A percentile compares a stretch with the other conserved stretches of the same genome.
These are phyloP conservation scores for Circaetus gallicus DNA, from an alignment of 2,113 vertebrate species.

Conservation along the genomic window DNA sequence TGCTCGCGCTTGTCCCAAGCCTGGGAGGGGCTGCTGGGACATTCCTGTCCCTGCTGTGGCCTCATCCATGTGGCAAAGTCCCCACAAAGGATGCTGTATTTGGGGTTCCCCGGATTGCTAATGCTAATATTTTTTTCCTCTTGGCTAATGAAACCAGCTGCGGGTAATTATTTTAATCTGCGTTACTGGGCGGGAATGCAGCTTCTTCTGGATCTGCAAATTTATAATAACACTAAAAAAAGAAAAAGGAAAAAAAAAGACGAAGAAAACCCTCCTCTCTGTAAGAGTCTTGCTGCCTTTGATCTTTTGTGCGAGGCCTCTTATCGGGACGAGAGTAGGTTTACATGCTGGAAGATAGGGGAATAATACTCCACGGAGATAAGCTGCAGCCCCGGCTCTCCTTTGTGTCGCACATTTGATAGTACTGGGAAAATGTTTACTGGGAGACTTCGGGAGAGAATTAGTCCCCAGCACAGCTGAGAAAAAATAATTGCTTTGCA, in stretches of 20 bases:
- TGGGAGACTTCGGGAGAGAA: slow-evolving; percentile 2
- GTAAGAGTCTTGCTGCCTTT: slow-evolving; percentile 45
- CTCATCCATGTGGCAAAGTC: background rate
- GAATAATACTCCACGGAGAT: slow-evolving; percentile 40
- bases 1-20: rapidly evolving
- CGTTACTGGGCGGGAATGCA: background rate
- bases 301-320: slow-evolving; percentile 64
- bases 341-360: slow-evolving; percentile 32
- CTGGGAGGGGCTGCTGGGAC: background rate
- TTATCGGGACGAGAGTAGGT: slow-evolving; percentile 44
- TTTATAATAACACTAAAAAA: background rate
- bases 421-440: slow-evolving; percentile 53
- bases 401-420: slow-evolving; percentile 38
- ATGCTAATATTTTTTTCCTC: background rate
- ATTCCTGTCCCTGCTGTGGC: rapidly evolving
- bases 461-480: background rate
- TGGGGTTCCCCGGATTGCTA: background rate
- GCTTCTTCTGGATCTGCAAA: background rate
- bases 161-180: slow-evolving; percentile 22
- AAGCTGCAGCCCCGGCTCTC: slow-evolving; percentile 19
- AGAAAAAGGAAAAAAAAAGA: background rate
- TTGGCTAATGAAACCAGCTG: background rate
- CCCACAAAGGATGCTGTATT: background rate
- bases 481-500: slow-evolving; percentile 24
- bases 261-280: background rate